phyloP scores from a whole-genome alignment of 2,113 vertebrate genomes.

The Burhinus oedicnemus region DNA sequence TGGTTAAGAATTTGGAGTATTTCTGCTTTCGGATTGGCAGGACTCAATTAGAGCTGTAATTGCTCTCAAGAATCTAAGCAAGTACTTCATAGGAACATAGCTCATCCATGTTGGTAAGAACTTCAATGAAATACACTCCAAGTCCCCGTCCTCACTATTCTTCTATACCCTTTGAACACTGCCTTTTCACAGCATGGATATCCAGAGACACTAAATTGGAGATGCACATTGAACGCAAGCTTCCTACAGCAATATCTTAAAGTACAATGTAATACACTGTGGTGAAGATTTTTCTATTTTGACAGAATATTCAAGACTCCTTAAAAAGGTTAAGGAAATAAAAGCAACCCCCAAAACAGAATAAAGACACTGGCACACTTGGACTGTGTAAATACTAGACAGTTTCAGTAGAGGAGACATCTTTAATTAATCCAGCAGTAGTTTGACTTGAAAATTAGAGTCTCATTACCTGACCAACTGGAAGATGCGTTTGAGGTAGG shows the following conservation, averaged over 20 bases:
- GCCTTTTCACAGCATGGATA: not conserved
- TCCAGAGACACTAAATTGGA: not conserved
- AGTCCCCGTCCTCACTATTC: not conserved
- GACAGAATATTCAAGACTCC: not conserved
- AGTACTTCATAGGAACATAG: not conserved
- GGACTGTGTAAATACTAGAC: not conserved
- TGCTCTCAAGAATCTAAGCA: not conserved
- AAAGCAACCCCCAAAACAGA: not conserved
- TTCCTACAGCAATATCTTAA: not conserved
- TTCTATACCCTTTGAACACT: not conserved
- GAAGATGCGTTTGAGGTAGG: conserved; percentile 93
- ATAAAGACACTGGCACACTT: not conserved
- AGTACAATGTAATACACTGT: not conserved
- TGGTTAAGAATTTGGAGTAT: not conserved
- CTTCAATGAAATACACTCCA: not conserved
- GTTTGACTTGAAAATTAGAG: not conserved
- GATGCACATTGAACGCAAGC: not conserved
- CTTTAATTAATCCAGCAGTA: not conserved
- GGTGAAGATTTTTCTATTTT: not conserved
- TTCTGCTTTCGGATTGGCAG: not conserved
- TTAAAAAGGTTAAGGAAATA: not conserved
- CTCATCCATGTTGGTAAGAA: not conserved
- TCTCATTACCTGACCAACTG: conserved; percentile 86
- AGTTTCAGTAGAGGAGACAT: not conserved
- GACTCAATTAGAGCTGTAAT: not conserved